A percentile compares a stretch with the other conserved stretches of the same genome.
These are phyloP conservation scores for Molorchus minor DNA, from an alignment of 2,888 invertebrate genomes.

Conservation along the genomic window DNA sequence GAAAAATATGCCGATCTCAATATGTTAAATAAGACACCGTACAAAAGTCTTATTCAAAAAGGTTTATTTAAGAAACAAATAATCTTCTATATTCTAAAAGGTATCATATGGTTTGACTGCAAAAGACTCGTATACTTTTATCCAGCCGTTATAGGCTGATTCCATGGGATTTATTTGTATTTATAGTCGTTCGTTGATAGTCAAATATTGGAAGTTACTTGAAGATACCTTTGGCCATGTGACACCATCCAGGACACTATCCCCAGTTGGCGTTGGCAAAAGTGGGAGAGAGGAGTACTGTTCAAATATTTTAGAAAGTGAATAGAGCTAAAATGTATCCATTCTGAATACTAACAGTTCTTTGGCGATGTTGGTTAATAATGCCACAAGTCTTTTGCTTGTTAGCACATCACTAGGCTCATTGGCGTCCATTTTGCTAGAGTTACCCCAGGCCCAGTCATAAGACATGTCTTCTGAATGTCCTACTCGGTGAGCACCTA, in stretches of 20 bases:
- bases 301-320: no score
- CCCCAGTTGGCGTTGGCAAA: slow-evolving; percentile 19
- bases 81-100: no score
- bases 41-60: no score
- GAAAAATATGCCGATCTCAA: no score
- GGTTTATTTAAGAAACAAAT: no score
- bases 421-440: slow-evolving; percentile 16
- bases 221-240: slow-evolving; percentile 25
- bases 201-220: slow-evolving; percentile 22
- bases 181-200: slow-evolving; percentile 20
- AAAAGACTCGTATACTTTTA: slow-evolving; percentile 9
- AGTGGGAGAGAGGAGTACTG: no score
- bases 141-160: slow-evolving; percentile 14
- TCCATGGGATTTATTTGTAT: slow-evolving; percentile 20
- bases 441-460: slow-evolving; percentile 36
- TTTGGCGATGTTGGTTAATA: slow-evolving; percentile 35
- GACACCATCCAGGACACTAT: slow-evolving; percentile 8
- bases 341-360: slow-evolving; percentile 33
- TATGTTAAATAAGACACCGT: no score
- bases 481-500: slow-evolving; percentile 39
- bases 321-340: no score
- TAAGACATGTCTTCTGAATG: slow-evolving; percentile 41
- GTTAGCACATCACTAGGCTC: slow-evolving; percentile 19
- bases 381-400: slow-evolving; percentile 26
- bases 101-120: slow-evolving; percentile 21